Evolutionary conservation across 2,797 vertebrate species (phyloP).

Genomic region (Chloroceryle amazona): DNA sequence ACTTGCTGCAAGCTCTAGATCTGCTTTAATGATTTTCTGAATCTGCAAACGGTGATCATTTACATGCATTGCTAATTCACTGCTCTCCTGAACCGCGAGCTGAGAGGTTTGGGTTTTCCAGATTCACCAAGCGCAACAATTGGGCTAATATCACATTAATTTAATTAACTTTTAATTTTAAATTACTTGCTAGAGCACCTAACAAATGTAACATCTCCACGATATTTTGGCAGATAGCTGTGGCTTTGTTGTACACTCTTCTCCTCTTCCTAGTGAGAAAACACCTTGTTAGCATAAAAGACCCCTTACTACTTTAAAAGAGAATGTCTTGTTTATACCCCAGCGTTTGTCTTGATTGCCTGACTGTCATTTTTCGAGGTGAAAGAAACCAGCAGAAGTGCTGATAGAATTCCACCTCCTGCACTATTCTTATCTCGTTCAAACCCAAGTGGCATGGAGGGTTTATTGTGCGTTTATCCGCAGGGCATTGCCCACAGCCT

Average conservation of each 20-base stretch:
- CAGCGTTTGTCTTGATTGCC: background rate
- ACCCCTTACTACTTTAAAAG: conserved; percentile 46
- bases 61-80: conserved; percentile 29
- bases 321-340: conserved; percentile 36
- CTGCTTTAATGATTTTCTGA: conserved; percentile 26
- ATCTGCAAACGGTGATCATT: conserved; percentile 10
- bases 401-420: background rate
- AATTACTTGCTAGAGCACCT: conserved; percentile 21
- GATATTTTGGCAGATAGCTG: conserved; percentile 34
- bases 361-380: background rate
- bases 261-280: background rate
- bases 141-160: conserved; percentile 44
- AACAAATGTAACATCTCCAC: conserved; percentile 48
- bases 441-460: background rate
- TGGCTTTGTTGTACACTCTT: conserved; percentile 21
- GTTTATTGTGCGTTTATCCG: rapidly evolving
- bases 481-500: background rate
- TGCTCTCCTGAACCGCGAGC: conserved; percentile 26
- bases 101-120: background rate
- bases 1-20: background rate
- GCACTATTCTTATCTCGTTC: background rate
- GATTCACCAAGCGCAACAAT: conserved; percentile 54
- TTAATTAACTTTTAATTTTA: conserved; percentile 56
- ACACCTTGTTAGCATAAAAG: conserved; percentile 57
- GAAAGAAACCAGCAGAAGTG: background rate